Conservation (phyloP, 2,888 invertebrate genomes). For the Xestia sexstrigata region DNA sequence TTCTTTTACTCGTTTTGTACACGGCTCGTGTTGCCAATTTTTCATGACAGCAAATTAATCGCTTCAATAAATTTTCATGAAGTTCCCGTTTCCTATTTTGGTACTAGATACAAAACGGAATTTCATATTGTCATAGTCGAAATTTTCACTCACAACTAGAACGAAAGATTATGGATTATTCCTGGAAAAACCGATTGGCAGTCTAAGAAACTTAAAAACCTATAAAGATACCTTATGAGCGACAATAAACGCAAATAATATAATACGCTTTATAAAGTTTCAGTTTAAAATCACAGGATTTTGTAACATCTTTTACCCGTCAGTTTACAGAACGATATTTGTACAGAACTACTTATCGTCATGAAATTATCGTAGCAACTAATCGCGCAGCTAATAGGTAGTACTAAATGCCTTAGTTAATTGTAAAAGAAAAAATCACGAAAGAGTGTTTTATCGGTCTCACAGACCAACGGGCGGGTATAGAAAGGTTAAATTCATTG, state of each 20-base stretch:
- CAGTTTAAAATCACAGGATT: no score
- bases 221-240: no score
- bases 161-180: not conserved
- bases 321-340: no score
- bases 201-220: no score
- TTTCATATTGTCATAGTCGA: not conserved
- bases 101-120: not conserved
- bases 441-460: not conserved
- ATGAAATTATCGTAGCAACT: no score
- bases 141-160: not conserved
- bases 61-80: not conserved
- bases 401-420: not conserved
- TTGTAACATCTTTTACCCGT: no score
- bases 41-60: conserved; percentile 20
- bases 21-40: conserved; percentile 2
- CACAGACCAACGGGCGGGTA: not conserved
- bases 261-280: no score
- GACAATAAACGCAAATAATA: no score
- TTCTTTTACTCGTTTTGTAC: conserved; percentile 4
- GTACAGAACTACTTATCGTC: no score
- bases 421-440: not conserved
- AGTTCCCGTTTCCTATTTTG: conserved; percentile 8
- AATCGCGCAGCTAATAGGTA: no score
- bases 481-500: not conserved
- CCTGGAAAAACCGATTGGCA: no score